A percentile compares a stretch with the other conserved stretches of the same genome.
Conservation (phyloP, 2,888 invertebrate genomes). For the Phyllotreta cruciferae region DNA sequence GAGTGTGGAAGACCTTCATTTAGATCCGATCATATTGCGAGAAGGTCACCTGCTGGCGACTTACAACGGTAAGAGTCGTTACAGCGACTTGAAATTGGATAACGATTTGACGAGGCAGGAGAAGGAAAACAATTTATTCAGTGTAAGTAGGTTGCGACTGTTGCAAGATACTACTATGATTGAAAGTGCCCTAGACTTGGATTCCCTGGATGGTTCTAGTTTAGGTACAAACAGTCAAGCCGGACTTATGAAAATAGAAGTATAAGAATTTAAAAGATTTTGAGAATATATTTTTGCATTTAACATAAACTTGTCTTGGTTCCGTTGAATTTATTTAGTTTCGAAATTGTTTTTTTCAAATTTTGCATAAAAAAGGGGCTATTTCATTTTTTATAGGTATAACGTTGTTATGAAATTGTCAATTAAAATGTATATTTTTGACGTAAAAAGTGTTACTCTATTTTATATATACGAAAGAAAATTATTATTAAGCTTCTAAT, state of each 20-base stretch:
- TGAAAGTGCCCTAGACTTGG: constrained; percentile 86
- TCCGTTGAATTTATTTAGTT: too few relatives aligned
- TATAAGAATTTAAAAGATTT: constrained; percentile 51
- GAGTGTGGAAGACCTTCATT: constrained; percentile 65
- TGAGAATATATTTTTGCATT: too few relatives aligned
- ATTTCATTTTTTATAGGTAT: too few relatives aligned
- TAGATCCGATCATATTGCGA: constrained; percentile 61
- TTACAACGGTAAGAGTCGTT: constrained; percentile 48
- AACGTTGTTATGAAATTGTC: too few relatives aligned
- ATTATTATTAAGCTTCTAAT: too few relatives aligned
- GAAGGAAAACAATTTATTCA: constrained; percentile 63
- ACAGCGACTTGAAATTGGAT: constrained; percentile 50
- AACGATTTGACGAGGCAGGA: constrained; percentile 58
- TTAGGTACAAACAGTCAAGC: constrained; percentile 73
- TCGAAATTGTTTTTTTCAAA: too few relatives aligned
- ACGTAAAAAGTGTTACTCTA: too few relatives aligned
- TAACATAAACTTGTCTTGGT: too few relatives aligned
- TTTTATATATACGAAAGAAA: too few relatives aligned
- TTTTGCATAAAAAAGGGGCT: too few relatives aligned
- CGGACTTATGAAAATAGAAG: constrained; percentile 69
- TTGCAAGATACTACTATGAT: constrained; percentile 91
- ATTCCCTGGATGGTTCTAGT: constrained; percentile 80
- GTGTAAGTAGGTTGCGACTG: constrained; percentile 72
- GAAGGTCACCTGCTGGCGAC: constrained; percentile 53
- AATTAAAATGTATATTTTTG: too few relatives aligned